These are phyloP conservation scores for Erethizon dorsatum DNA, from an alignment of 2,797 vertebrate species.

Conservation along the genomic window DNA sequence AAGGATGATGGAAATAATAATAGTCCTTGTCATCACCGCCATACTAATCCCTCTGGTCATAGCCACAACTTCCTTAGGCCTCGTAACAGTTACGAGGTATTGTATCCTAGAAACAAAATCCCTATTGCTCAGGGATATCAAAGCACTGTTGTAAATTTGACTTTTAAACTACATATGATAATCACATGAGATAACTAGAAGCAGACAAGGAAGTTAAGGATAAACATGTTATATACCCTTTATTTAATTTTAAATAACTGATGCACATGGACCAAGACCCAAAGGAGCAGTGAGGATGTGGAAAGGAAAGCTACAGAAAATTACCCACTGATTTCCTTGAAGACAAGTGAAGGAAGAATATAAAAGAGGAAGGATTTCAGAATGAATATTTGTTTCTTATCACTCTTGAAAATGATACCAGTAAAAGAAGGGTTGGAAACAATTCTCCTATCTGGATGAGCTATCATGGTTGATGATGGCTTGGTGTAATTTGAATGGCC, in stretches of 20 bases:
- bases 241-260: slow-evolving; percentile 40
- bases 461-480: not conserved
- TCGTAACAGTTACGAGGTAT: not conserved
- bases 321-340: not conserved
- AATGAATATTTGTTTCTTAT: slow-evolving; percentile 23
- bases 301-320: slow-evolving; percentile 17
- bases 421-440: not conserved
- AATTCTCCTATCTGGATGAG: slow-evolving; percentile 12
- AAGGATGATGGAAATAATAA: slow-evolving; percentile 11
- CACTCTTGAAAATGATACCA: not conserved
- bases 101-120: not conserved
- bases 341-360: not conserved
- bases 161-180: slow-evolving; percentile 42
- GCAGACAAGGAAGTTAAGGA: not conserved
- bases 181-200: not conserved
- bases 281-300: not conserved
- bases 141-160: slow-evolving; percentile 51
- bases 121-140: not conserved
- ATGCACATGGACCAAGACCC: not conserved
- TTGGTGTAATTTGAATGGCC: not conserved
- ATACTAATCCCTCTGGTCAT: not conserved
- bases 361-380: not conserved
- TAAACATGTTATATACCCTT: not conserved
- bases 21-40: not conserved
- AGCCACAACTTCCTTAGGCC: not conserved